Conservation (phyloP, 2,888 invertebrate species). For the Temnothorax rugatulus region DNA sequence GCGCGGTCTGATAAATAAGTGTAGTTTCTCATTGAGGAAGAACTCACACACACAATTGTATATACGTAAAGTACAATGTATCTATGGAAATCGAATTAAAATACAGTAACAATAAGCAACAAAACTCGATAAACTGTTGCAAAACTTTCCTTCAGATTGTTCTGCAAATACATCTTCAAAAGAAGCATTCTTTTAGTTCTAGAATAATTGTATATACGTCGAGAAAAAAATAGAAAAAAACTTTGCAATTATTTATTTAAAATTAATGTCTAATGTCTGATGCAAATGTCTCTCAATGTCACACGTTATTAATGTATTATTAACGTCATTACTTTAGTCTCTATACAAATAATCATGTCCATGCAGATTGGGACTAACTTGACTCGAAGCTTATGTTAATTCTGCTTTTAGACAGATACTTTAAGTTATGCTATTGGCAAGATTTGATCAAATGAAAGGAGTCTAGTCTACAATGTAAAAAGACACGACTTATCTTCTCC, state of each 20-base stretch:
- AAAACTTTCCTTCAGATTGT: neutral
- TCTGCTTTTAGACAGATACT: neutral
- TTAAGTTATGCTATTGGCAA: neutral
- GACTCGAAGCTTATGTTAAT: neutral
- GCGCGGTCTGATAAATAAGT: neutral
- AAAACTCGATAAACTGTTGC: neutral
- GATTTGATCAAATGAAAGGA: constrained; percentile 18
- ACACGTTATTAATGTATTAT: constrained; percentile 55
- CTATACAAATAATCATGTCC: neutral
- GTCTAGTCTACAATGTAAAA: constrained; percentile 16
- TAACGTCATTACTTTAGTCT: neutral
- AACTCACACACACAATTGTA: neutral
- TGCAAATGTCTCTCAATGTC: constrained; percentile 71
- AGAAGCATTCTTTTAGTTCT: constrained; percentile 26
- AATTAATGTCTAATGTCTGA: neutral
- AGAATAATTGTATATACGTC: constrained; percentile 12
- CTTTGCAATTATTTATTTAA: constrained; percentile 5
- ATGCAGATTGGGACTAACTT: neutral
- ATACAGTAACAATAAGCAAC: neutral
- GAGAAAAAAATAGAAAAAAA: constrained; percentile 17
- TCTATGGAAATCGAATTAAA: constrained; percentile 8
- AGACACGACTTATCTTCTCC: constrained; percentile 8
- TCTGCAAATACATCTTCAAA: neutral
- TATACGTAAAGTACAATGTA: constrained; percentile 1
- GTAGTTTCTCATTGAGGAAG: neutral